phyloP scores from a whole-genome alignment of 2,113 vertebrate species.

The Tringa solitaria region DNA sequence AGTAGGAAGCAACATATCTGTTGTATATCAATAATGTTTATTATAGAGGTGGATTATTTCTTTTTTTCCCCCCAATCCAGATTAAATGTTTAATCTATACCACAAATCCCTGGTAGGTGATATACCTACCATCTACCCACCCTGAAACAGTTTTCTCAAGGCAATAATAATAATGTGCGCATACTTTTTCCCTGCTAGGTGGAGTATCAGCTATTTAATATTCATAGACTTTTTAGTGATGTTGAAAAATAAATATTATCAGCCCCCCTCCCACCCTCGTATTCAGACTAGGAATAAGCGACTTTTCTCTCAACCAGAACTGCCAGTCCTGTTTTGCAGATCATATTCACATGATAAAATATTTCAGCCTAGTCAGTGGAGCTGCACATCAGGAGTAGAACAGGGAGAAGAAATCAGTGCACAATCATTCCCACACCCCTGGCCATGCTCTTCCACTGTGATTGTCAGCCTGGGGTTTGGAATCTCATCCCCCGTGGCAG shows the following conservation, averaged over 20 bases:
- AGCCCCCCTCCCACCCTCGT: background rate
- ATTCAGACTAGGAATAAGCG: background rate
- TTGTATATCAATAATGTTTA: background rate
- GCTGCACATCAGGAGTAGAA: background rate
- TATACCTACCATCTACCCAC: background rate
- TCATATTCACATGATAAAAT: background rate
- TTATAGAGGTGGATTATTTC: background rate
- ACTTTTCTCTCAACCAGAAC: background rate
- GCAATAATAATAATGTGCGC: background rate
- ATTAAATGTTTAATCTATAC: background rate
- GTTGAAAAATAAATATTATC: background rate
- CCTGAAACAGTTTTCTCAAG: background rate
- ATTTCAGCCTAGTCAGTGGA: background rate
- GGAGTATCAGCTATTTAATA: background rate
- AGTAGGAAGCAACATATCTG: background rate
- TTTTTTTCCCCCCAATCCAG: background rate
- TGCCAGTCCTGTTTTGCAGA: background rate
- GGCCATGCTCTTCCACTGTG: background rate
- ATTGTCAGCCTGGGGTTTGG: background rate
- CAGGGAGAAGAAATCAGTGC: background rate
- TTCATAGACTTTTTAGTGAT: background rate
- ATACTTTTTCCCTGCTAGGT: background rate
- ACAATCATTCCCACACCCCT: accelerated
- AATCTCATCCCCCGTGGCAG: background rate
- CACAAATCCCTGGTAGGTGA: background rate